Percentiles rank a stretch among this genome's conserved stretches.
Evolutionary conservation across 1,140 invertebrate genomes (phyloP).

Genomic region (Bilobella aurantiaca): DNA sequence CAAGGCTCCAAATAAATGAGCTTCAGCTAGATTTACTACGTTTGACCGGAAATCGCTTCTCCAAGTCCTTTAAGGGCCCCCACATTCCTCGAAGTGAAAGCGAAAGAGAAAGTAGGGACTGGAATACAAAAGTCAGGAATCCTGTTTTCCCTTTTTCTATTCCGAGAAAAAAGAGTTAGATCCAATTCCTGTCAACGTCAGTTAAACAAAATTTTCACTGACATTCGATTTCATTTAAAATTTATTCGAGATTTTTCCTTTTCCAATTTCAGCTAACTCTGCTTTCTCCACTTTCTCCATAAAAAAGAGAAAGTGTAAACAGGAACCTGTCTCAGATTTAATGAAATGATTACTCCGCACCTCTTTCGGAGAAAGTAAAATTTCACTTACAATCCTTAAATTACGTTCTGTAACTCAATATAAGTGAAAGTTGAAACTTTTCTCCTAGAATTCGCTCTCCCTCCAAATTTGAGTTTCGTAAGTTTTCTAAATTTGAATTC

Average conservation of each 20-base stretch:
- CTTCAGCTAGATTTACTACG: neutral
- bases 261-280: neutral
- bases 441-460: too few species aligned
- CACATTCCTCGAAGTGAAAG: too few species aligned
- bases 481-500: too few species aligned
- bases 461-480: too few species aligned
- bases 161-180: conserved; percentile 8
- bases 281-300: neutral
- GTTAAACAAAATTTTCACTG: conserved; percentile 21
- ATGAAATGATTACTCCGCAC: too few species aligned
- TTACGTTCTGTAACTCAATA: too few species aligned
- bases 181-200: conserved; percentile 28
- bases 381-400: too few species aligned
- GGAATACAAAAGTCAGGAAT: neutral
- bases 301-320: too few species aligned
- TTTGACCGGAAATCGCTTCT: conserved; percentile 2
- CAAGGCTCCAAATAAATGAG: neutral
- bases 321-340: too few species aligned
- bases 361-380: too few species aligned
- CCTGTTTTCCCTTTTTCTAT: neutral
- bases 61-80: too few species aligned
- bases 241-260: conserved; percentile 15
- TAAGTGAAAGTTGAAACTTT: too few species aligned
- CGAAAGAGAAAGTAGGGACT: neutral
- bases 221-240: conserved; percentile 22